Base-by-base conservation (phyloP, 2,797 vertebrate genomes). In the Gobio occitaniae region DNA sequence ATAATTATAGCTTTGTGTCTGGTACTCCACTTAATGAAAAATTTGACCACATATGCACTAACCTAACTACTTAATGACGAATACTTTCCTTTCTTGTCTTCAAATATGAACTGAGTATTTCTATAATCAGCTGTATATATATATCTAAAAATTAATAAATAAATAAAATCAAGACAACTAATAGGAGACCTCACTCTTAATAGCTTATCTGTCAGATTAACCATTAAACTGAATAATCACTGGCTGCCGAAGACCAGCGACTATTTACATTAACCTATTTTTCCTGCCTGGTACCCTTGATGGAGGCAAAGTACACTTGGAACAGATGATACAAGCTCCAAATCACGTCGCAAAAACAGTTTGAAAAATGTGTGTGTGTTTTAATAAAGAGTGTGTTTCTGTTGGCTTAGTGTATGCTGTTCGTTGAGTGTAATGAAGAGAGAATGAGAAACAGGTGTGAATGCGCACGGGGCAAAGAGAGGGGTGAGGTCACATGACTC, bases 121-220 rank as follows among this genome's bases (percentile, higher is more conserved):
- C 7, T 78, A 65, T 47, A 80, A 84, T 47, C 13, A 15, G 21
- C 66, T 54, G 7, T 41, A 86, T 82, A 84, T 80, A 77, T 77
- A 77, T 77, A 47, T 21, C 19, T 56, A 56, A 56, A 59, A 41
- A 41, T 41, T 1, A 7, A 41, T 41, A 59, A 56, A 41, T 16
- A 5, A 8, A 38, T 4, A 38, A 81, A 82, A 70, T 36, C 41
- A 71, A 72, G 61, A 66, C 50, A 81, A 38, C 6, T 44, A 66
- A 81, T 48, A 19, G 6, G 25, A 84, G 36, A 32, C 7, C 83
- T 70, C 36, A 59, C 2, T 70, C 65, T 29, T 72, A 81, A 82
- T 68, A 8, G 25, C 61, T 87, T 83, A 69, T 85, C 65, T 87
- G 84, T 78, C 72, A 79, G 13, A 84, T 87, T 86, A 84, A 75